Evolutionary conservation across 2,888 invertebrate genomes (phyloP).

Genomic region (Drosophila anceps): DNA sequence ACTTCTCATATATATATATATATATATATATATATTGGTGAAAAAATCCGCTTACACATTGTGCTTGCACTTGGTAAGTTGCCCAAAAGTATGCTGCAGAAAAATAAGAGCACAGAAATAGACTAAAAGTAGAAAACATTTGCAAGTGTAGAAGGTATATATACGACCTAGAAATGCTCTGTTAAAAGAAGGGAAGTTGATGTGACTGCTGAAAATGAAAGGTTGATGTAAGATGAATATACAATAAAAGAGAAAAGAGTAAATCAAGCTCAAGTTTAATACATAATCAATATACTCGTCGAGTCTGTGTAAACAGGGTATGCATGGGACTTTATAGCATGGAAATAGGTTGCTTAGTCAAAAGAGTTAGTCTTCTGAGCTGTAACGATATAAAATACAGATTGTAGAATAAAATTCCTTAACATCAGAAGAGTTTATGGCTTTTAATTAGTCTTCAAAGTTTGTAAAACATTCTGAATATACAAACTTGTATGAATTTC

Average conservation of each 20-base stretch:
- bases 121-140: conserved; percentile 31
- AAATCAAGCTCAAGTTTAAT: neutral
- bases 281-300: neutral
- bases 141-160: neutral
- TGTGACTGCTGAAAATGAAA: neutral
- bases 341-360: neutral
- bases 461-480: neutral
- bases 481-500: no score
- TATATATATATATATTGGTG: conserved; percentile 21
- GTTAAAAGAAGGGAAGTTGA: no score
- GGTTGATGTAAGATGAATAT: neutral
- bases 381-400: neutral
- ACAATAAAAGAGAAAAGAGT: no score
- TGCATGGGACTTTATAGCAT: neutral
- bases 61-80: conserved; percentile 51
- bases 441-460: no score
- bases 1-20: conserved; percentile 24
- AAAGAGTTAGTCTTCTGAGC: neutral
- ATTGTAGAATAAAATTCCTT: neutral
- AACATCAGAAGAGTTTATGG: neutral
- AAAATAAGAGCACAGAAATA: conserved; percentile 16
- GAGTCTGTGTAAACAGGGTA: neutral
- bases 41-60: conserved; percentile 67
- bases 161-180: neutral
- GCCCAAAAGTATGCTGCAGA: conserved; percentile 36